These are phyloP conservation scores for Rotaria socialis DNA, from an alignment of 2,888 invertebrate species.

Conservation along the genomic window DNA sequence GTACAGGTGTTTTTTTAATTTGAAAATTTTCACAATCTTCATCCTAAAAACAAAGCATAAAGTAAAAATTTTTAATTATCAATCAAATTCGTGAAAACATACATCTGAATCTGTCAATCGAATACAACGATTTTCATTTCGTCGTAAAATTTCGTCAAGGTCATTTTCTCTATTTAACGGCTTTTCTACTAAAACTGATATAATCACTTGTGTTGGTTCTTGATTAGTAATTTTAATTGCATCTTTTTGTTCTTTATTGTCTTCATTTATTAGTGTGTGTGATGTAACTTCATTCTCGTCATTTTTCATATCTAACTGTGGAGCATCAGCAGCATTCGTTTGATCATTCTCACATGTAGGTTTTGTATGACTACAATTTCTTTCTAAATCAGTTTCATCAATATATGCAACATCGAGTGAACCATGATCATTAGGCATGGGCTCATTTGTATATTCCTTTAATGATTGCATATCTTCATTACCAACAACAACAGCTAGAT, in stretches of 20 bases:
- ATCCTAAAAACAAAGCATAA: not conserved
- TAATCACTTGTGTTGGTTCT: not conserved
- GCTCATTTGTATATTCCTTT: not conserved
- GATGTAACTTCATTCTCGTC: not conserved
- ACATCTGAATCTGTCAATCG: conserved; percentile 25
- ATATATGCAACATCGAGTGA: conserved; percentile 19
- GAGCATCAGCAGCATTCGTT: not conserved
- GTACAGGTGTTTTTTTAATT: not conserved
- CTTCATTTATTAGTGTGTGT: not conserved
- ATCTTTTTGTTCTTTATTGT: no score
- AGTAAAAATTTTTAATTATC: not conserved
- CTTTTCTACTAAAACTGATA: not conserved
- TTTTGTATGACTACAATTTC: not conserved
- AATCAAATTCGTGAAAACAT: not conserved
- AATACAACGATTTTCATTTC: conserved; percentile 36
- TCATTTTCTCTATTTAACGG: not conserved
- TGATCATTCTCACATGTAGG: not conserved
- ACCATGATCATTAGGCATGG: not conserved
- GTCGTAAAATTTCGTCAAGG: conserved; percentile 24
- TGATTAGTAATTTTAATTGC: not conserved
- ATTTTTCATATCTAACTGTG: no score
- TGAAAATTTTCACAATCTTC: conserved; percentile 5
- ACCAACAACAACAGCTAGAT: conserved; percentile 30
- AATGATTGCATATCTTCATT: conserved; percentile 11
- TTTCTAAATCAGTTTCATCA: conserved; percentile 16